Evolutionary conservation across 1,140 invertebrate genomes (phyloP).

Genomic region (Psilanteris sp.): DNA sequence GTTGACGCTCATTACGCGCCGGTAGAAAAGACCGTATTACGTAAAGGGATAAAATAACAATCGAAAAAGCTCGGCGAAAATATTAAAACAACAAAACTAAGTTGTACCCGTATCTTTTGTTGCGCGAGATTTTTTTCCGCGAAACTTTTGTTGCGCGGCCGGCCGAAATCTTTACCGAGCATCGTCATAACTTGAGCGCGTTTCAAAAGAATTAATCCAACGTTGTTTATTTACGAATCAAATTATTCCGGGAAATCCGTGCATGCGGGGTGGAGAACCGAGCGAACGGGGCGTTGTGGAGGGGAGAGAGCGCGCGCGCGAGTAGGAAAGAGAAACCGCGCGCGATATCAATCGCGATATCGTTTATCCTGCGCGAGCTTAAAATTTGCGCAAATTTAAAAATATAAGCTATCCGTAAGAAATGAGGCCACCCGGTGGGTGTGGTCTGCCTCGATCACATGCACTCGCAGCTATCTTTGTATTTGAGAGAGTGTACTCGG

Average conservation of each 20-base stretch:
- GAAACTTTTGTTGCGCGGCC: background rate
- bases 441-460: conserved; percentile 47
- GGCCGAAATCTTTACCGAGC: conserved; percentile 5
- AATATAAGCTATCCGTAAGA: conserved; percentile 36
- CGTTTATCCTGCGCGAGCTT: conserved; percentile 32
- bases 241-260: background rate
- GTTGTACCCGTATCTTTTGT: background rate
- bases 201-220: background rate
- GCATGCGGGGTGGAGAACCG: background rate
- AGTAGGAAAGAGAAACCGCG: conserved; percentile 2
- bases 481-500: conserved; percentile 37
- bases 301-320: background rate
- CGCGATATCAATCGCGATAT: conserved; percentile 17
- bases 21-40: background rate
- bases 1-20: too few species aligned
- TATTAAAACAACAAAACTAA: conserved; percentile 6
- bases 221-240: conserved; percentile 16
- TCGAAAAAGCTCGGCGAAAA: background rate
- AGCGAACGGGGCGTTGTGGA: too few species aligned
- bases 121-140: background rate
- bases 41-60: too few species aligned
- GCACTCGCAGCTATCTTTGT: conserved; percentile 48
- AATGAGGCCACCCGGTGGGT: conserved; percentile 53
- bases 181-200: conserved; percentile 1
- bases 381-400: conserved; percentile 48